Percentiles rank a stretch among this genome's conserved stretches.
Evolutionary conservation across 2,888 invertebrate species (phyloP).

Genomic region (Ganaspis brasiliensis): DNA sequence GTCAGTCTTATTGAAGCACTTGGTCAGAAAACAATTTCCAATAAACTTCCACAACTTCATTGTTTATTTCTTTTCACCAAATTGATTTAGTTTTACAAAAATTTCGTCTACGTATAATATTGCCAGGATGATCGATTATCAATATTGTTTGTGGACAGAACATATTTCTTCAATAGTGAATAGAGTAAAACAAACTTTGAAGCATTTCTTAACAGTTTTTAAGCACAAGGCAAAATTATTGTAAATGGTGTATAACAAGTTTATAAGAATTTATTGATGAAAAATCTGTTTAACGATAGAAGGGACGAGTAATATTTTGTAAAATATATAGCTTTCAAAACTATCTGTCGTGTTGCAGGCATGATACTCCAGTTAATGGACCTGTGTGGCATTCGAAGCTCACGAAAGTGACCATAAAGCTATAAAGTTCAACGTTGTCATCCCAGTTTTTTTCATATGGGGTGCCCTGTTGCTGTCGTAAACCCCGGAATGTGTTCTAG

Average conservation of each 20-base stretch:
- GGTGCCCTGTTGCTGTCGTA: neutral
- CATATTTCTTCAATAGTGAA: neutral
- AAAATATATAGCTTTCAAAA: neutral
- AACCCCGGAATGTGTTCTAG: conserved; percentile 17
- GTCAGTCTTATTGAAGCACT: neutral
- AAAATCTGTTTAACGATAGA: neutral
- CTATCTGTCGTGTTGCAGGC: conserved; percentile 23
- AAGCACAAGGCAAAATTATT: too few relatives aligned
- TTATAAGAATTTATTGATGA: neutral
- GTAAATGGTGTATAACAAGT: too few relatives aligned
- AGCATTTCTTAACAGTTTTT: too few relatives aligned
- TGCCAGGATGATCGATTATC: neutral
- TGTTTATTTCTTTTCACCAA: neutral
- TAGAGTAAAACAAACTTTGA: too few relatives aligned
- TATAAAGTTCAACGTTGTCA: conserved; percentile 33
- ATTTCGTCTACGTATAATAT: neutral
- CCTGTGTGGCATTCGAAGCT: conserved; percentile 18
- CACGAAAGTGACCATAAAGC: conserved; percentile 23
- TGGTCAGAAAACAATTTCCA: conserved; percentile 24
- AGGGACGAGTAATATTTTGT: neutral
- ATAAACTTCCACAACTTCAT: conserved; percentile 13
- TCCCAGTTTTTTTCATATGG: conserved; percentile 23
- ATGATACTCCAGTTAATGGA: conserved; percentile 32
- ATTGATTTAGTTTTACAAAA: conserved; percentile 11
- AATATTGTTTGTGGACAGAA: neutral